A percentile compares a stretch with the other conserved stretches of the same genome.
phyloP scores from a whole-genome alignment of 2,113 vertebrate genomes.

The Heterotis niloticus region DNA sequence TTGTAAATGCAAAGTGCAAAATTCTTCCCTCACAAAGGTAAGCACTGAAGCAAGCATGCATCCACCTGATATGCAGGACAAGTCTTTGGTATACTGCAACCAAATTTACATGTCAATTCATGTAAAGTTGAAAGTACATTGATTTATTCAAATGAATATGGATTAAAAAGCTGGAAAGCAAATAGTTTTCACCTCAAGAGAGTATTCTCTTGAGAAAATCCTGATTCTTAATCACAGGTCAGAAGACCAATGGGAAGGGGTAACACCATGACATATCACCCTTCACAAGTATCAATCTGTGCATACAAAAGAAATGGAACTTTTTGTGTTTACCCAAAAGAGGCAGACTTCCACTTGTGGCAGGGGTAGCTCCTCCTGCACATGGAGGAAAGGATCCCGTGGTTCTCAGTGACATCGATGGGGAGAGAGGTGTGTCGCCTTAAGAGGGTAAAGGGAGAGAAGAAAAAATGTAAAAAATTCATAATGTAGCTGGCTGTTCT shows the following conservation, averaged over 20 bases:
- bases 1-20: not conserved
- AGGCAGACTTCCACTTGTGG: slow-evolving; percentile 63
- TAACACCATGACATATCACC: not conserved
- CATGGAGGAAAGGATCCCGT: slow-evolving; percentile 41
- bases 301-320: slow-evolving; percentile 1
- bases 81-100: not conserved
- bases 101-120: not conserved
- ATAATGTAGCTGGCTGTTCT: too few species aligned
- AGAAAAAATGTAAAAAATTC: not conserved
- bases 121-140: too few species aligned
- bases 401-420: slow-evolving; percentile 43
- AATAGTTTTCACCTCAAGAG: not conserved
- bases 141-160: not conserved
- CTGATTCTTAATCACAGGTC: not conserved
- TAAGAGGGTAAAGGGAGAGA: not conserved
- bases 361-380: slow-evolving; percentile 54
- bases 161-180: not conserved
- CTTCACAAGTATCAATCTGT: not conserved
- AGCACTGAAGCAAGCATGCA: not conserved
- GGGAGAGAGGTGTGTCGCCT: slow-evolving; percentile 65
- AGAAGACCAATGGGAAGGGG: not conserved
- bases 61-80: not conserved
- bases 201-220: not conserved
- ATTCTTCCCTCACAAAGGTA: not conserved
- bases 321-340: slow-evolving; percentile 63